phyloP scores from a whole-genome alignment of 2,888 invertebrate genomes.

The Alviniconcha strummeri region DNA sequence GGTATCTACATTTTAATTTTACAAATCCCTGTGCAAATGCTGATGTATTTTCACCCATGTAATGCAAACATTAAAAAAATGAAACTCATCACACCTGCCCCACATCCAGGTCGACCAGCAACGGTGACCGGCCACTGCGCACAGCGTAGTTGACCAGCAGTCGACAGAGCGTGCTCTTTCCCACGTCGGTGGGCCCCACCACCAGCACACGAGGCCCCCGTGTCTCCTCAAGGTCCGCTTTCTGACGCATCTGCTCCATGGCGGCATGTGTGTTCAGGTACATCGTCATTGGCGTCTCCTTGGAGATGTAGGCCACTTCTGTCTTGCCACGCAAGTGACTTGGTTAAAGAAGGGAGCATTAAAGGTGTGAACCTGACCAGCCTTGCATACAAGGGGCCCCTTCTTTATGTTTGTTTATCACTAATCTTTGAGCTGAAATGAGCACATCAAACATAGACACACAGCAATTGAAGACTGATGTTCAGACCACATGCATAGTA shows the following conservation, averaged over 20 bases:
- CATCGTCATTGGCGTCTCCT: slow-evolving; percentile 96
- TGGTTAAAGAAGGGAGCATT: slow-evolving; percentile 39
- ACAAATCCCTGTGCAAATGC: no score
- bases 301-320: slow-evolving; percentile 94
- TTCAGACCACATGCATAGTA: no score
- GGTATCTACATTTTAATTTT: no score
- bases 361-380: no score
- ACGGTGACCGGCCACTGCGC: slow-evolving; percentile 85
- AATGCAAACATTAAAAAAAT: no score
- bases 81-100: slow-evolving; percentile 80
- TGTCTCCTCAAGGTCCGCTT: slow-evolving; percentile 82
- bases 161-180: slow-evolving; percentile 92
- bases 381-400: no score
- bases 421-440: no score
- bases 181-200: slow-evolving; percentile 96
- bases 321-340: slow-evolving; percentile 84
- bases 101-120: slow-evolving; percentile 95
- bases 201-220: slow-evolving; percentile 81
- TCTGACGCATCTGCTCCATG: slow-evolving; percentile 89
- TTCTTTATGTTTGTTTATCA: no score
- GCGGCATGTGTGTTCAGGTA: slow-evolving; percentile 97
- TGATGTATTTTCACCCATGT: no score
- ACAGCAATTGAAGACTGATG: no score
- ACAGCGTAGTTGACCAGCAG: slow-evolving; percentile 96
- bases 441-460: no score